These are phyloP conservation scores for Cerastis leucographa DNA, from an alignment of 2,888 invertebrate species.

Conservation along the genomic window DNA sequence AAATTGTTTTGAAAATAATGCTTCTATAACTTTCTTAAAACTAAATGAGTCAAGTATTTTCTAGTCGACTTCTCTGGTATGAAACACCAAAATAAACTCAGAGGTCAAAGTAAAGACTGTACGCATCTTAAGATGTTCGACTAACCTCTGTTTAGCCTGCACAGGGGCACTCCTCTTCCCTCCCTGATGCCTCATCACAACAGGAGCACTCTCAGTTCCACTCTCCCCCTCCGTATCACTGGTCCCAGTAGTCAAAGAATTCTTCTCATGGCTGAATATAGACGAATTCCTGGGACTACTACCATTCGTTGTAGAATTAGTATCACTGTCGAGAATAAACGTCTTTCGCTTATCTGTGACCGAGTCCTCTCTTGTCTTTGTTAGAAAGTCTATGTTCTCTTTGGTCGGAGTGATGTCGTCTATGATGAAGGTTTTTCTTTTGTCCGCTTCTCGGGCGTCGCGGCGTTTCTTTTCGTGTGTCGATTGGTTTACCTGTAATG, in stretches of 20 bases:
- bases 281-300: slow-evolving; percentile 88
- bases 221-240: slow-evolving; percentile 87
- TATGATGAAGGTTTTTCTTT: slow-evolving; percentile 84
- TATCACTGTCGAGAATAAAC: slow-evolving; percentile 87
- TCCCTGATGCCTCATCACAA: slow-evolving; percentile 78
- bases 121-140: background rate
- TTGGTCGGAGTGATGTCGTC: slow-evolving; percentile 85
- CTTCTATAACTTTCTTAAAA: too few species aligned
- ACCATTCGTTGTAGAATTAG: slow-evolving; percentile 87
- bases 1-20: too few species aligned
- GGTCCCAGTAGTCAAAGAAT: slow-evolving; percentile 80
- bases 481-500: slow-evolving; percentile 80
- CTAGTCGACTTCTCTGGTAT: too few species aligned
- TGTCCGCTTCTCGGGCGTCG: slow-evolving; percentile 77
- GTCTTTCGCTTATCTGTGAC: slow-evolving; percentile 85
- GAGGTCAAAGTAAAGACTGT: background rate
- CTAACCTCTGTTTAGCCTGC: slow-evolving; percentile 83
- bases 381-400: slow-evolving; percentile 83
- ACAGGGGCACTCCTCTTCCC: slow-evolving; percentile 74
- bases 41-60: too few species aligned
- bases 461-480: slow-evolving; percentile 78
- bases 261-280: slow-evolving; percentile 85
- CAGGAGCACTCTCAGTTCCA: slow-evolving; percentile 86
- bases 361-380: slow-evolving; percentile 73
- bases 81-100: too few species aligned